phyloP scores from a whole-genome alignment of 1,140 invertebrate genomes.

The Drosophila virilis region DNA sequence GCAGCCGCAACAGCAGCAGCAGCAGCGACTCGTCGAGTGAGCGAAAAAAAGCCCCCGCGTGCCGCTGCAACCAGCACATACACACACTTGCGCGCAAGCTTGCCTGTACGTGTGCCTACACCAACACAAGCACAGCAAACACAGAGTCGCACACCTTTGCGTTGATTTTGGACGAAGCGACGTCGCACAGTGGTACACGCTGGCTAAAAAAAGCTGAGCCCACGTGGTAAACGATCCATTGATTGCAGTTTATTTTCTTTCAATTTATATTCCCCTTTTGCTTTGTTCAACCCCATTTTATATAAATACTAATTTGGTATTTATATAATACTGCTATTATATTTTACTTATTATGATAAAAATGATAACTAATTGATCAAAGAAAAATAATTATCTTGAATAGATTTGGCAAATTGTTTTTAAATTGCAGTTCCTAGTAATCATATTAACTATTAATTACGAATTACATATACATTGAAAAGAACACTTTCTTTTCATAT shows the following conservation, averaged over 20 bases:
- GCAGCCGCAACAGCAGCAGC: slow-evolving; percentile 33
- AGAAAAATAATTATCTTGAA: too few relatives aligned
- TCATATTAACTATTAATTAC: too few relatives aligned
- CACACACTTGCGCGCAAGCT: slow-evolving; percentile 28
- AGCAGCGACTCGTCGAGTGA: slow-evolving; percentile 38
- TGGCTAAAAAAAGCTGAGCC: slow-evolving; percentile 14
- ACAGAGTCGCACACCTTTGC: slow-evolving; percentile 78
- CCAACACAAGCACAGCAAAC: slow-evolving; percentile 38
- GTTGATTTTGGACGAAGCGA: slow-evolving; percentile 76
- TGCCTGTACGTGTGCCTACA: slow-evolving; percentile 8
- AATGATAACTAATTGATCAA: too few relatives aligned
- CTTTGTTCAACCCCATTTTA: too few relatives aligned
- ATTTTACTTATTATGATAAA: too few relatives aligned
- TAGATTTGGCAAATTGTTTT: too few relatives aligned
- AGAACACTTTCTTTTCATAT: too few relatives aligned
- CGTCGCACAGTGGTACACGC: slow-evolving; percentile 39
- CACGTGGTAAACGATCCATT: slow-evolving; percentile 21
- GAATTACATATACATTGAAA: too few relatives aligned
- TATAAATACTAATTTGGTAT: too few relatives aligned
- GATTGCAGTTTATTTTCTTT: background rate
- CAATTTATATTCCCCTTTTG: too few relatives aligned
- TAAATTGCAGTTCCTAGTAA: too few relatives aligned
- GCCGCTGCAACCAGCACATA: slow-evolving; percentile 71
- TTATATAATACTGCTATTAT: background rate
- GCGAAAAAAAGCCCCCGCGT: slow-evolving; percentile 73